Evolutionary conservation across 2,888 invertebrate genomes (phyloP), one percentile per base, ranked within the genome.

Genomic region (Mylabris sibirica): DNA sequence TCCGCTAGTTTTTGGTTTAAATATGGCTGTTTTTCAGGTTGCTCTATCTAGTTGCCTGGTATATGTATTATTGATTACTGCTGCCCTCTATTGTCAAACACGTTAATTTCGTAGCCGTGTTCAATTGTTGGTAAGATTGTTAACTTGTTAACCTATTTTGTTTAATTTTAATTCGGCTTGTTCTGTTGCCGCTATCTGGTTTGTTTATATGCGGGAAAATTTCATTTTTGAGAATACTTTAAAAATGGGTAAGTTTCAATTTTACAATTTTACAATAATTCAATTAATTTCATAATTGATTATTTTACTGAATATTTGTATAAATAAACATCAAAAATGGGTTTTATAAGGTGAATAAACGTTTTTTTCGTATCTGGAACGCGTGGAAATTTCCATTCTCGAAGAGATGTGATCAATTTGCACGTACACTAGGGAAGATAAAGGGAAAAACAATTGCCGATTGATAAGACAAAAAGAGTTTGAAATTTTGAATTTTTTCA

Each of bases 201-300:
- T 68, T 68, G 68, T 68, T 68, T 68, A 68, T 68, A 68, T 68
- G 65, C 65, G 65, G 65, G 68, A 67, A 67, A 64, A 67, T 63
- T 67, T 67, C 64, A 64, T 64, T 60, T 68, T 53, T 53, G 22
- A 53, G 22, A 22, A 53, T 53, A 22, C 9, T 53, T 11, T 11
- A 53, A 53, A 8, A 11, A 11, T 53, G 2, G 22, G 49, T 53
- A 53, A 53, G 49, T 44, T 44, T 17, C 11, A 44, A 12, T 44
- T n/a, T 44, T 17, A 17, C 3, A 17, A 22, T 53, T 53, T 8
- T 8, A 1, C 30, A 30, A 22, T 22, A 22, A 53, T 53, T 53
- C 20, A 20, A 2, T 49, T 49, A 41, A 49, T 6, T 49, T 20
- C 2, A 20, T 17, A 49, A 49, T 20, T 20, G 35, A 2, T 35